phyloP scores from a whole-genome alignment of 1,140 invertebrate species.

The Pararge aegeria region DNA sequence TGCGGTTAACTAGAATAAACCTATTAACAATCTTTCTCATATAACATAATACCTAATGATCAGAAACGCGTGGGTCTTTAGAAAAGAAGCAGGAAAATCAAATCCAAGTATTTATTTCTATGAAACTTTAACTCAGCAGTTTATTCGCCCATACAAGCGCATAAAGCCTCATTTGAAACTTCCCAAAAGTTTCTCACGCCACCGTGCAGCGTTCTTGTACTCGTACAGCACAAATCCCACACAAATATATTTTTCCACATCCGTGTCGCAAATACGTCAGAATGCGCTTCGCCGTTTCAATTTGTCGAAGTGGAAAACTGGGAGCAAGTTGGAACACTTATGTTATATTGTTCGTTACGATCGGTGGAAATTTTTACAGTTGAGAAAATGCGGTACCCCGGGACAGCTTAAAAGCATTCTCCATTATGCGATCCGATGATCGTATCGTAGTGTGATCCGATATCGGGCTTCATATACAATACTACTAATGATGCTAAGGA shows the following conservation, averaged over 20 bases:
- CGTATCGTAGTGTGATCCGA: background rate
- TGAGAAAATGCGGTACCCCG: background rate
- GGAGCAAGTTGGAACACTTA: constrained; percentile 26
- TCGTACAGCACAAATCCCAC: constrained; percentile 4
- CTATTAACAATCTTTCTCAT: too few relatives aligned
- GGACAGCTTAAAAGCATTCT: background rate
- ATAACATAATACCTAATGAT: too few relatives aligned
- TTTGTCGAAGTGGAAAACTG: constrained; percentile 30
- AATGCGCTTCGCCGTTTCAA: constrained; percentile 28
- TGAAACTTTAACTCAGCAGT: background rate
- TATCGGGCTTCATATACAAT: background rate
- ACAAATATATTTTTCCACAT: constrained; percentile 25
- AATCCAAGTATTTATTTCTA: background rate
- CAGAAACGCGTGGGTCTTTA: too few relatives aligned
- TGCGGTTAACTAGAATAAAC: too few relatives aligned
- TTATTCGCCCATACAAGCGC: constrained; percentile 1
- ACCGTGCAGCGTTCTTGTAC: background rate
- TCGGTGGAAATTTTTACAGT: constrained; percentile 10
- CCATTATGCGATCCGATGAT: background rate
- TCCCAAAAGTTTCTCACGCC: background rate
- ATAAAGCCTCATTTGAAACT: constrained; percentile 9
- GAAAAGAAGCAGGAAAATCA: background rate
- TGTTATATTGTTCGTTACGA: constrained; percentile 22
- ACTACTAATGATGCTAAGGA: too few relatives aligned
- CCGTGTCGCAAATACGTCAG: constrained; percentile 21